Base-by-base conservation (phyloP, 2,113 vertebrate species). In the Malurus elegans region DNA sequence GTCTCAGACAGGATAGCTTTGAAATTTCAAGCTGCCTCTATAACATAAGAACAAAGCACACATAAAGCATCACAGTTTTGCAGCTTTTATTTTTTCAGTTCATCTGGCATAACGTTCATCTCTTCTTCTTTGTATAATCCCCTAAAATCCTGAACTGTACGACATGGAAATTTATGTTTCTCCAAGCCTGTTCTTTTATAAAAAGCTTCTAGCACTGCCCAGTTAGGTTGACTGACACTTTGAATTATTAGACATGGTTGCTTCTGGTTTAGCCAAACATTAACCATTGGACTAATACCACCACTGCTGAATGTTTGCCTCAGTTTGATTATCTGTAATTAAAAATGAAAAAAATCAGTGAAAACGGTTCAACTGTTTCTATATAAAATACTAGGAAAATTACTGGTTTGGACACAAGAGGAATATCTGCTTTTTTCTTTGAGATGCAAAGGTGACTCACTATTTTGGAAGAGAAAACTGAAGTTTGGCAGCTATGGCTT, bases 41-140 rank as follows among this genome's bases (percentile, higher is more conserved):
- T 72, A 85, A 95, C 85, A 47, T 44, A 84, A 79, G 81, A 95
- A 73, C 66, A 82, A 94, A 95, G 74, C 18, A 82, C 81, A 90
- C 65, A 78, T 8, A 71, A 74, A 84, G 15, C 32, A 72, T 81
- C 48, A 36, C 1, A 4, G 17, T 10, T 89, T 57, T 79, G 65
- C 14, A 65, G 56, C 23, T 85, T 92, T 85, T n/a, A 23, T 62
- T 86, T 90, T 80, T 93, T 69, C 34, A 50, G 26, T 62, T 92
- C 70, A 86, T 51, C 47, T 74, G 47, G 24, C 45, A 56, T 83
- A 78, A 86, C 36, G 16, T 71, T 89, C 14, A 38, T 65, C 12
- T 61, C 50, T 82, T 20, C 16, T 79, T 51, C 73, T 86, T 79
- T 95, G 50, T 50, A 81, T 65, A 76, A 28, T 45, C 40, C 23